Conservation (phyloP, 1,140 invertebrate genomes). For the Chrysopa pallens region DNA sequence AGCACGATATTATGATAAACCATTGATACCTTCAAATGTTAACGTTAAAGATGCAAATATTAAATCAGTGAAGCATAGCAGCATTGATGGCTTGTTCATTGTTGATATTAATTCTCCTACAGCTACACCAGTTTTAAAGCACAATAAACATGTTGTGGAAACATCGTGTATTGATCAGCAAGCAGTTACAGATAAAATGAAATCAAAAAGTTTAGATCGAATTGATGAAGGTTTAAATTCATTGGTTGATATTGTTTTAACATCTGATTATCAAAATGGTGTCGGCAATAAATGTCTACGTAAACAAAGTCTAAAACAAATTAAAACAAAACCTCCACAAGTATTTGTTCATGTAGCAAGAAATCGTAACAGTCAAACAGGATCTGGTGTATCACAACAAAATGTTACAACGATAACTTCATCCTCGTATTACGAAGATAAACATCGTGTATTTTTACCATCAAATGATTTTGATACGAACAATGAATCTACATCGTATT, state of each 20-base stretch:
- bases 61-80: constrained; percentile 17
- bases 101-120: constrained; percentile 9
- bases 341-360: constrained; percentile 16
- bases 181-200: constrained; percentile 22
- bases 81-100: constrained; percentile 27
- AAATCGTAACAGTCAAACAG: constrained; percentile 11
- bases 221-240: constrained; percentile 56
- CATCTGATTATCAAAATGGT: constrained; percentile 26
- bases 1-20: constrained; percentile 18
- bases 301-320: constrained; percentile 22
- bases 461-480: constrained; percentile 11
- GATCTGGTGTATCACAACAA: background rate
- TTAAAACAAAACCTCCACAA: constrained; percentile 23
- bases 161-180: constrained; percentile 19
- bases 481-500: constrained; percentile 13
- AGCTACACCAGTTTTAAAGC: constrained; percentile 20
- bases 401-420: background rate
- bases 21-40: constrained; percentile 21
- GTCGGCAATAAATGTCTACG: constrained; percentile 23
- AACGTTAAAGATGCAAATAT: constrained; percentile 15
- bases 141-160: constrained; percentile 25
- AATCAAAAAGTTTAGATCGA: constrained; percentile 58
- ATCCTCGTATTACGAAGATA: background rate
- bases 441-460: background rate
- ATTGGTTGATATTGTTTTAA: constrained; percentile 48